Conservation (phyloP, 2,888 invertebrate species). For the Leistus spinibarbis region DNA sequence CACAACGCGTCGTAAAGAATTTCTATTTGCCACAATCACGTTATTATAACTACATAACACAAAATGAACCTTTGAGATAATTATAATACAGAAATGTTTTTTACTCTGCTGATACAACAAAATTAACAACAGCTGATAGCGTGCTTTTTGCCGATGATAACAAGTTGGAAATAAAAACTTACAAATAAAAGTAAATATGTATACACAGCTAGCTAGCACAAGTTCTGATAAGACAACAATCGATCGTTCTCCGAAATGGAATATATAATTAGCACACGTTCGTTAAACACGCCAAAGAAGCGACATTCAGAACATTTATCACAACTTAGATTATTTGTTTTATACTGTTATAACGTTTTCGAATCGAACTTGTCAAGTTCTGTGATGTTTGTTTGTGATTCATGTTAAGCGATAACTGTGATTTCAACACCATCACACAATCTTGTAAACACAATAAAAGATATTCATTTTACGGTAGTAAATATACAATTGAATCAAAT, state of each 20-base stretch:
- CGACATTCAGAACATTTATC: too few species aligned
- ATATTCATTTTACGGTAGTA: too few species aligned
- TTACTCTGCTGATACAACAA: constrained; percentile 8
- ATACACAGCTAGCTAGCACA: background rate
- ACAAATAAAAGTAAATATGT: constrained; percentile 24
- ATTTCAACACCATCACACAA: background rate
- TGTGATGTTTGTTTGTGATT: background rate
- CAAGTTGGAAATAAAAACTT: constrained; percentile 10
- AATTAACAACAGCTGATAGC: constrained; percentile 17
- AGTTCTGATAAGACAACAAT: constrained; percentile 14
- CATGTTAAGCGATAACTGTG: background rate
- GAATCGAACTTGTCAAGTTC: background rate
- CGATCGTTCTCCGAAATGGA: background rate
- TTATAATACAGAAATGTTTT: constrained; percentile 19
- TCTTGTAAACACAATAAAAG: background rate
- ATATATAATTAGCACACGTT: constrained; percentile 7
- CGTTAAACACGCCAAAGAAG: background rate
- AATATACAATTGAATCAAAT: too few species aligned
- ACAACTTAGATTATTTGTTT: background rate
- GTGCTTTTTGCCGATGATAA: constrained; percentile 14
- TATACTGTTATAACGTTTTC: background rate
- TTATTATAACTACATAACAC: background rate
- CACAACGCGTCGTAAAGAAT: background rate
- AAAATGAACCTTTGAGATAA: background rate
- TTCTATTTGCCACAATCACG: background rate